A percentile compares a stretch with the other conserved stretches of the same genome.
Evolutionary conservation across 2,797 vertebrate genomes (phyloP).

Genomic region (Allobates femoralis): DNA sequence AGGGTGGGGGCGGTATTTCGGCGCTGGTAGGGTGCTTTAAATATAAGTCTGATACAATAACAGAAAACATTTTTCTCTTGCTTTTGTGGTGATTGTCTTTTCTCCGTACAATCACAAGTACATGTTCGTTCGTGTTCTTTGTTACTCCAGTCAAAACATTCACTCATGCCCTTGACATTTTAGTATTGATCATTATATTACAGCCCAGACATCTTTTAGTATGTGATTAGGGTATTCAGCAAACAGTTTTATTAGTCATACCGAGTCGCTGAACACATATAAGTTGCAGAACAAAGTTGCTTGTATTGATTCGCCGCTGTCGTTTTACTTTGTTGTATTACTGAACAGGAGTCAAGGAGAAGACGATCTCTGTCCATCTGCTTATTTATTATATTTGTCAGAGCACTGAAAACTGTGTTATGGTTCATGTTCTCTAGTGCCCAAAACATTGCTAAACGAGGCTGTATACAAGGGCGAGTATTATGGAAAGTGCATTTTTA

Average conservation of each 20-base stretch:
- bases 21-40: too few species aligned
- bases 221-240: conserved; percentile 20
- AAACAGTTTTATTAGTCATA: conserved; percentile 22
- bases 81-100: not conserved
- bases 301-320: conserved; percentile 7
- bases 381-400: conserved; percentile 2
- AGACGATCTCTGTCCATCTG: not conserved
- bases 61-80: not conserved
- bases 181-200: conserved; percentile 30
- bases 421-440: not conserved
- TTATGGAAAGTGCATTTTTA: not conserved
- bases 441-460: too few species aligned
- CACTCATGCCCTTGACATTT: not conserved
- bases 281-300: conserved; percentile 13
- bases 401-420: not conserved
- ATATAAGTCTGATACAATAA: too few species aligned
- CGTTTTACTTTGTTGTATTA: conserved; percentile 11
- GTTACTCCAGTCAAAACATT: conserved; percentile 17
- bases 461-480: too few species aligned
- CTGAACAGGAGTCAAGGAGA: not conserved
- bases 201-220: not conserved
- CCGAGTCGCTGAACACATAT: not conserved
- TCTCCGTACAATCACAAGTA: not conserved
- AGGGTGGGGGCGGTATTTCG: too few species aligned
- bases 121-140: conserved; percentile 16